These are phyloP conservation scores for Drosophila bipectinata DNA, from an alignment of 1,140 invertebrate genomes.

Conservation along the genomic window DNA sequence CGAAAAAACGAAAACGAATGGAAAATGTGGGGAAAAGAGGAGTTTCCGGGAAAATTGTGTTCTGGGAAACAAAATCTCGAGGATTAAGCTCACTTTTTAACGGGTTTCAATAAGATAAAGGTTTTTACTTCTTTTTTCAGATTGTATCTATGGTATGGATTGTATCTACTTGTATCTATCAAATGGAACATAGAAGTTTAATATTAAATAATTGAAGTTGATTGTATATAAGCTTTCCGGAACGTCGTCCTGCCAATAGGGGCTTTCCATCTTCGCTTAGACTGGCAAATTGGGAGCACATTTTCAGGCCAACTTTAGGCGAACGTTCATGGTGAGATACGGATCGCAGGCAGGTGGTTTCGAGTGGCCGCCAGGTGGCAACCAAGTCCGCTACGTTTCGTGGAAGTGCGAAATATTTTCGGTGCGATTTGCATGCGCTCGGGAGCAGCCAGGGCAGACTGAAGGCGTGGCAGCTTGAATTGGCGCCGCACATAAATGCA, in stretches of 20 bases:
- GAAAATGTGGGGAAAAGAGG: slow-evolving; percentile 1
- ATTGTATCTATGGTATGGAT: no score
- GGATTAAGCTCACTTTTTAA: no score
- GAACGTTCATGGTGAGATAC: slow-evolving; percentile 18
- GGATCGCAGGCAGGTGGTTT: slow-evolving; percentile 21
- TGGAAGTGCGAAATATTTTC: slow-evolving; percentile 79
- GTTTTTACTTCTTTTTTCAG: no score
- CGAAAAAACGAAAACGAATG: neutral
- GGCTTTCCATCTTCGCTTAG: slow-evolving; percentile 33
- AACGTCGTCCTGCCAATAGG: slow-evolving; percentile 4
- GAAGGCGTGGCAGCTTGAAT: slow-evolving; percentile 23
- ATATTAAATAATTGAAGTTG: no score
- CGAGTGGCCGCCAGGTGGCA: neutral
- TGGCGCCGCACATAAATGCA: slow-evolving; percentile 79
- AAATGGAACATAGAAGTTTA: no score
- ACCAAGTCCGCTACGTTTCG: slow-evolving; percentile 25
- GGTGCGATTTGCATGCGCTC: slow-evolving; percentile 68
- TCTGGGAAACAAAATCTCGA: neutral
- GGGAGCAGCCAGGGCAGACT: slow-evolving; percentile 1
- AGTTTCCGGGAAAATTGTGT: neutral
- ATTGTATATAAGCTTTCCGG: neutral
- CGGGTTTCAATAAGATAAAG: no score
- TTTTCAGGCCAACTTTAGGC: slow-evolving; percentile 32
- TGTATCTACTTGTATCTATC: no score
- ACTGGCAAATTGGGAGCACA: slow-evolving; percentile 41